Evolutionary conservation across 2,113 vertebrate species (phyloP), one percentile per base, ranked within the genome.

Genomic region (Phalacrocorax pelagicus): DNA sequence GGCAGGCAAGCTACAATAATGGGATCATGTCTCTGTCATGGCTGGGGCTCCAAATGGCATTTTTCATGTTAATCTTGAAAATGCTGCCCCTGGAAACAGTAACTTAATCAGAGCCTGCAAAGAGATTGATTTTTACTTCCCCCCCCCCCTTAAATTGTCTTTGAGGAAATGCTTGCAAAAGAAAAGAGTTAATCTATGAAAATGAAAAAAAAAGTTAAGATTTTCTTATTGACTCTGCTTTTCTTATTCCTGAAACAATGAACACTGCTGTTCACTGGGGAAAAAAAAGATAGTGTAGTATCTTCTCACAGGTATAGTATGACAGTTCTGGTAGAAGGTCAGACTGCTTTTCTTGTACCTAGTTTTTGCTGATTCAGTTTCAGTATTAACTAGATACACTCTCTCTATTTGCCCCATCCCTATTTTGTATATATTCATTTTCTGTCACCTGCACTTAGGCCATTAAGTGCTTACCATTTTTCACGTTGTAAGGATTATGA

Each of bases 381-480:
- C 30, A 58, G 14, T 80, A 86, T 66, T 85, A 75, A 66, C 46
- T 63, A 62, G 40, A 47, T 57, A 59, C 21, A 69, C 51, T 88
- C 65, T 79, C 87, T 93, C 47, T 86, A 63, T 51, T 94, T 90
- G 81, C 80, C 95, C 49, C 44, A 81, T 81, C 67, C 81, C 20
- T 90, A 57, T 94, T 96, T 95, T 92, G 52, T 95, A 61, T 94
- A 79, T 71, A 94, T 96, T 97, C 12, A 95, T 98, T 97, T 97
- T 94, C 86, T 97, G 73, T 95, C 94, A 96, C 80, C 77, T 80
- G 46, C 78, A 89, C 79, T 95, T 95, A 94, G 71, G 52, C 91
- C 91, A 58, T 46, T 75, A 90, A 92, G 6, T 59, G 32, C 17
- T 85, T 75, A 52, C 49, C 8, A 6, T 77, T 71, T 96, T 74